Base-by-base conservation (phyloP, 2,113 vertebrate species). In the Sylvia atricapilla region DNA sequence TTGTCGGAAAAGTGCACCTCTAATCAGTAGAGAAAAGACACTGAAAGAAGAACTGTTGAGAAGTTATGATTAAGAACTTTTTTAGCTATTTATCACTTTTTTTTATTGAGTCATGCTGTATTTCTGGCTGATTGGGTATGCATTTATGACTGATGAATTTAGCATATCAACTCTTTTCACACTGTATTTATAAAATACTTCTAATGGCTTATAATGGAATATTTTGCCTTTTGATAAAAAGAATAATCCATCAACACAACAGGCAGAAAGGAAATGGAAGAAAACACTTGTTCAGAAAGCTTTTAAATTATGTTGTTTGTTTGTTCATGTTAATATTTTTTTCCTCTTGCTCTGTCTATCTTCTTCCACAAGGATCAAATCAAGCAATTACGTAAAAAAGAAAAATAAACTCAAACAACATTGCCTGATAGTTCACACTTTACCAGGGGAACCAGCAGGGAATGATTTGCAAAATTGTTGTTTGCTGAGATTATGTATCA, bases 141-240 rank as follows among this genome's bases (percentile, higher is more conserved):
- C 43, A 55, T 87, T 91, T 87, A 47, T 93, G 70, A 79, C 75
- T 70, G 85, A 91, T 88, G 67, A 27, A 73, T 69, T 87, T 75
- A 84, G 60, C 41, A 37, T 84, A 94, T 76, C 59, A 91, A 63
- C 33, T 59, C 9, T 86, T 92, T 95, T 90, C 76, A 90, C 46
- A 90, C 35, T 62, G 44, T 94, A 84, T 94, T 95, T 94, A 64
- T 90, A 90, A 95, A 97, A 93, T 52, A 86, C 5, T 90, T 88
- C 39, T 90, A 95, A 93, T 93, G 70, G 67, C 27, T 95, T 69
- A 77, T 87, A 91, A 88, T 90, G 77, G 81, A 76, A 85, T 83
- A 73, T 88, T 93, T 95, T 89, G n/a, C 49, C 79, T 93, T 96
- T 84, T 94, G 27, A 79, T 89, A 55, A 85, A 95, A 91, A 69